Conservation (phyloP, 2,888 invertebrate genomes). For the Rhagium mordax region DNA sequence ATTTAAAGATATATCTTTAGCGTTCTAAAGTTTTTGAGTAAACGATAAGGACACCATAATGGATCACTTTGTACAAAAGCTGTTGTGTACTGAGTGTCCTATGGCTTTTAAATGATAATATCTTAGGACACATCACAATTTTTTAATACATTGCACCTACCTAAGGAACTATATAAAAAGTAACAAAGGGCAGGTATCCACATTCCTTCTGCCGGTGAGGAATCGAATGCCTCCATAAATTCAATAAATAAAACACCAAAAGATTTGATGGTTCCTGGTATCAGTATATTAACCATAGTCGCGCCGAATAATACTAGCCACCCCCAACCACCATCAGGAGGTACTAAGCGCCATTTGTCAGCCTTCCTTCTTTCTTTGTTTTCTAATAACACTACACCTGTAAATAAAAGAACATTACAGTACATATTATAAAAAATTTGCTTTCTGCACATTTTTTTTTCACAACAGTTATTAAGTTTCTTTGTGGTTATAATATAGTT, state of each 20-base stretch:
- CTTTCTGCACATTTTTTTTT: too few species aligned
- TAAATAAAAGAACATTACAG: constrained; percentile 25
- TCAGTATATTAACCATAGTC: constrained; percentile 86
- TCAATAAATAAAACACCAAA: constrained; percentile 90
- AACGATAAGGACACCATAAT: too few species aligned
- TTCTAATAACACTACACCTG: constrained; percentile 63
- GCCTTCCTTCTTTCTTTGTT: constrained; percentile 62
- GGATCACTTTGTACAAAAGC: too few species aligned
- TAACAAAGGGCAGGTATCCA: constrained; percentile 92
- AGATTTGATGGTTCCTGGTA: constrained; percentile 90
- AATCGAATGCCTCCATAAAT: constrained; percentile 84
- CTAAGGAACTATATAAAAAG: constrained; percentile 90
- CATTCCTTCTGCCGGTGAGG: constrained; percentile 81
- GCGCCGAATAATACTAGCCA: constrained; percentile 84
- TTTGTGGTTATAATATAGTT: too few species aligned
- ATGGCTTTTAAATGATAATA: too few species aligned
- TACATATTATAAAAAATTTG: too few species aligned
- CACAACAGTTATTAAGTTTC: too few species aligned
- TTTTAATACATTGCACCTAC: too few species aligned
- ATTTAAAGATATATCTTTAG: too few species aligned
- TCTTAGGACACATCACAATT: too few species aligned
- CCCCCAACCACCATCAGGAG: constrained; percentile 90
- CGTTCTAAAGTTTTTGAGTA: too few species aligned
- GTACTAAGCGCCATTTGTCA: constrained; percentile 81
- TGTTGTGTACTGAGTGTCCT: too few species aligned